Evolutionary conservation across 2,113 vertebrate genomes (phyloP).

Genomic region (Pyrgilauda ruficollis): DNA sequence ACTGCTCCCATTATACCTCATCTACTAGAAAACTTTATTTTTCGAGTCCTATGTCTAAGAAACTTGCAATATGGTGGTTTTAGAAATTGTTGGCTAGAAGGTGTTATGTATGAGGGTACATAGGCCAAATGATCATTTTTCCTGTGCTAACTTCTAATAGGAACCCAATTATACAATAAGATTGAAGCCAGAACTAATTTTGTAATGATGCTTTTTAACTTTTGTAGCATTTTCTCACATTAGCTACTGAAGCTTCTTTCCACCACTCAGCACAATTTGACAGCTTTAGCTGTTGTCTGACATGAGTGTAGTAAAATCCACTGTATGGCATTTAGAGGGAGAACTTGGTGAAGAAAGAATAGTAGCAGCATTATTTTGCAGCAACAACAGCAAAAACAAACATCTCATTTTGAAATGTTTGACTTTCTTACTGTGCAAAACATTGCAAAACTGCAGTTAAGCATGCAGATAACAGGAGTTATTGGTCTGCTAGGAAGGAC

Average conservation of each 20-base stretch:
- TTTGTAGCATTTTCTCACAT: slow-evolving; percentile 51
- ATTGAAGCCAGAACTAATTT: slow-evolving; percentile 38
- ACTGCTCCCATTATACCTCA: background rate
- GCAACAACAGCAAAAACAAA: background rate
- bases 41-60: background rate
- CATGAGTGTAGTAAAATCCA: slow-evolving; percentile 8
- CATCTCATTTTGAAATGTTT: background rate
- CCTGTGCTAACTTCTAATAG: background rate
- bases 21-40: background rate
- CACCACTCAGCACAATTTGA: slow-evolving; percentile 28
- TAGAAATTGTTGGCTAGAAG: background rate
- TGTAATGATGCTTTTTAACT: slow-evolving; percentile 59
- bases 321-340: background rate
- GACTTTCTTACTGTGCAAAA: background rate
- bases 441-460: background rate
- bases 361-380: background rate
- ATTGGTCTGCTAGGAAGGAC: background rate
- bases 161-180: slow-evolving; percentile 13
- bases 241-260: slow-evolving; percentile 18
- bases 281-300: slow-evolving; percentile 46
- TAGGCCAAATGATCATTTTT: background rate
- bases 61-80: background rate
- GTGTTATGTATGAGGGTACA: background rate
- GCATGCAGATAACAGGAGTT: background rate
- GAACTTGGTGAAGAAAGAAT: slow-evolving; percentile 27